These are phyloP conservation scores for Sylvia borin DNA, from an alignment of 2,797 vertebrate species.

Conservation along the genomic window DNA sequence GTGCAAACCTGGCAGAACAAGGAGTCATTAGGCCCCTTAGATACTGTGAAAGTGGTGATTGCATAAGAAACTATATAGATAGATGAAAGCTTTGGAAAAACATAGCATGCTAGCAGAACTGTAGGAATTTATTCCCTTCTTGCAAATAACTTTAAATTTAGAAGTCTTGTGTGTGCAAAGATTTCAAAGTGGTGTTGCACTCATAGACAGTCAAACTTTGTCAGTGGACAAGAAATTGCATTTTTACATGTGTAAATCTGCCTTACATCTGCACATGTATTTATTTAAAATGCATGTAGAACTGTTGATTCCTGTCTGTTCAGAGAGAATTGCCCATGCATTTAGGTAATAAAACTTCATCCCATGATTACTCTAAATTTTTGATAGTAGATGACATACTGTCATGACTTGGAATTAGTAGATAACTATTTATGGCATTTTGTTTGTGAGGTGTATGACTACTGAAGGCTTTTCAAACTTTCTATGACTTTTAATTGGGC, in stretches of 20 bases:
- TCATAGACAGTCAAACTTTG: background rate
- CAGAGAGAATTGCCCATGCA: background rate
- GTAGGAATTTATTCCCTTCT: constrained; percentile 55
- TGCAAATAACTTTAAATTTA: constrained; percentile 71
- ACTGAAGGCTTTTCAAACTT: background rate
- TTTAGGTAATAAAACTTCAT: background rate
- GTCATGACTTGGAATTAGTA: background rate
- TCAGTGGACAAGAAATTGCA: background rate
- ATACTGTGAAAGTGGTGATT: constrained; percentile 42
- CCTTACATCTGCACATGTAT: background rate
- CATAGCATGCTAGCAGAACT: constrained; percentile 53
- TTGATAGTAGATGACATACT: background rate
- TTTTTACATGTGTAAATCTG: background rate
- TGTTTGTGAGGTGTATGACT: background rate
- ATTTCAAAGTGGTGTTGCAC: constrained; percentile 5
- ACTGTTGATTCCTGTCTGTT: background rate
- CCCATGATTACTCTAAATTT: background rate
- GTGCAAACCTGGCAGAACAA: constrained; percentile 76
- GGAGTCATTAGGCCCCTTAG: constrained; percentile 70
- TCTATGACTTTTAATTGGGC: background rate
- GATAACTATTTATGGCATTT: background rate
- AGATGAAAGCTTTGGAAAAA: constrained; percentile 74
- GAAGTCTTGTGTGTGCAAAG: background rate
- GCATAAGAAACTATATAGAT: constrained; percentile 9
- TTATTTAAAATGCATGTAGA: constrained; percentile 3